Conservation (phyloP, 2,113 vertebrate species). For the Ornithorhynchus anatinus region DNA sequence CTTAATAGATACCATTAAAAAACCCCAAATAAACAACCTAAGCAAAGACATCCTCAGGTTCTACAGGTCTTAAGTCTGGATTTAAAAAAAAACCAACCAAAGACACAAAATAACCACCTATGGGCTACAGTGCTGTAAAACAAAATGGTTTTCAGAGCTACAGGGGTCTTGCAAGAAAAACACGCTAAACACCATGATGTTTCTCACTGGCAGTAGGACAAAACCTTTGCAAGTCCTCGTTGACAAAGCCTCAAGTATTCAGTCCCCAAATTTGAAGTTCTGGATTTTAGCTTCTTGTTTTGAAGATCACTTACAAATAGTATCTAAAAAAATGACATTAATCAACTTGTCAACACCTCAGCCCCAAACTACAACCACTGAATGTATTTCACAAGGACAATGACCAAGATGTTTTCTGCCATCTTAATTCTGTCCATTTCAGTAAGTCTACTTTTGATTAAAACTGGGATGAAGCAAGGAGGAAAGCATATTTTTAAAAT, state of each 20-base stretch:
- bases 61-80: neutral
- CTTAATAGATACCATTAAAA: too few species aligned
- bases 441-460: constrained; percentile 43
- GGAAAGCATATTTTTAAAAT: neutral
- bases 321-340: neutral
- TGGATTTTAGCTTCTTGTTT: constrained; percentile 19
- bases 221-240: neutral
- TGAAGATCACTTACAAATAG: neutral
- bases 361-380: constrained; percentile 34
- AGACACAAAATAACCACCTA: neutral
- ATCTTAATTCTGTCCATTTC: constrained; percentile 19
- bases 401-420: constrained; percentile 26
- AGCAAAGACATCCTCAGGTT: neutral
- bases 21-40: too few species aligned
- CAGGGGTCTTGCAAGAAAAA: neutral
- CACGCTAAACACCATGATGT: neutral
- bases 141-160: neutral
- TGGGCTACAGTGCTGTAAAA: neutral
- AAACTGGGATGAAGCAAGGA: constrained; percentile 17
- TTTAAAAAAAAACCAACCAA: neutral
- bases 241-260: neutral
- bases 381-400: constrained; percentile 12
- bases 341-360: constrained; percentile 6
- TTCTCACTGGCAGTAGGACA: neutral
- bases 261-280: neutral